phyloP scores from a whole-genome alignment of 2,888 invertebrate species.

The Tridacna gigas region DNA sequence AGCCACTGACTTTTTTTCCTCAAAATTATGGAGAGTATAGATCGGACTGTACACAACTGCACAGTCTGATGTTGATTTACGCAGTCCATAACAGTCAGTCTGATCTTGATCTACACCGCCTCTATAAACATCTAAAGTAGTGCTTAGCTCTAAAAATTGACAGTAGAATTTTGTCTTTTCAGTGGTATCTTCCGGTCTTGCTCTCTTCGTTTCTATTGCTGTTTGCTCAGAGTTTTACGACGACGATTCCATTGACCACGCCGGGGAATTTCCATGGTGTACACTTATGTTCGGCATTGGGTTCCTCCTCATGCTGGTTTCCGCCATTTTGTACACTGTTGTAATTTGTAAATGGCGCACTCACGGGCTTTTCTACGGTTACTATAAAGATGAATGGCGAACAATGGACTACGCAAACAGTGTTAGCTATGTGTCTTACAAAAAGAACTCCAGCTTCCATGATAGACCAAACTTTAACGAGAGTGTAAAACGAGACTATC shows the following conservation, averaged over 20 bases:
- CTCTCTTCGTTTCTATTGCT: slow-evolving; percentile 7
- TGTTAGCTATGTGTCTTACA: not conserved
- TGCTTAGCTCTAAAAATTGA: not conserved
- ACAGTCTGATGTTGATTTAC: too few relatives aligned
- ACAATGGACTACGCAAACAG: slow-evolving; percentile 3
- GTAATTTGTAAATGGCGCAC: slow-evolving; percentile 22
- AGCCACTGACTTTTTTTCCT: too few relatives aligned
- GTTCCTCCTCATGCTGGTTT: not conserved
- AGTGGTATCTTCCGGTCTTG: not conserved
- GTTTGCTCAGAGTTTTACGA: slow-evolving; percentile 18
- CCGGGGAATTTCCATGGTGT: slow-evolving; percentile 31
- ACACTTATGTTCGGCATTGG: slow-evolving; percentile 14
- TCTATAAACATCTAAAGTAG: too few relatives aligned
- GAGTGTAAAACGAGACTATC: not conserved
- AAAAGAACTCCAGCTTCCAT: not conserved
- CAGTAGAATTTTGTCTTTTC: slow-evolving; percentile 3
- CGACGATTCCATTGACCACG: not conserved
- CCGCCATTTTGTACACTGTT: slow-evolving; percentile 10
- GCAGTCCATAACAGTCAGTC: too few relatives aligned
- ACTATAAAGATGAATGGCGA: slow-evolving; percentile 3
- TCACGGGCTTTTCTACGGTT: slow-evolving; percentile 9
- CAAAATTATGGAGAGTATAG: too few relatives aligned
- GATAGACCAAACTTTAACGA: not conserved
- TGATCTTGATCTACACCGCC: too few relatives aligned
- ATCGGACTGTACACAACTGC: too few relatives aligned